Base-by-base conservation (phyloP, 30 jellyfish, hydroid and myxozoan genomes). In the Aurelia coerulea region DNA sequence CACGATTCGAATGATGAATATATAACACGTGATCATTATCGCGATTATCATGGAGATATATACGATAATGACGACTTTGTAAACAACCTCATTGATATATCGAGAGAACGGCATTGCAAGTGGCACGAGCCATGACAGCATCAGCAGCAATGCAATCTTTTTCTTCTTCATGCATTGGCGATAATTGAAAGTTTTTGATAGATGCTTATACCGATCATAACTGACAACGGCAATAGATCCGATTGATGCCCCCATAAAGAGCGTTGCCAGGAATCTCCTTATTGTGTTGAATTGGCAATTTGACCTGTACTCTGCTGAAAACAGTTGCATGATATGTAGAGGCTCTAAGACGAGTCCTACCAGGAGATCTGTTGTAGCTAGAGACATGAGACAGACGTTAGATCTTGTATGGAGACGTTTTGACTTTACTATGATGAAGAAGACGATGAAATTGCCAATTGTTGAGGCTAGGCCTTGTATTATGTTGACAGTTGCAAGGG, bases 201-300 rank as follows among this genome's bases (percentile, higher is more conserved):
- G 76, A 46, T 80, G 90, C 33, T 68, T 59, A 86, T 82, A 92
- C 16, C 98, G 89, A 78, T 92, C 98, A 69, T 69, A 88, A 17
- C 95, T 74, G 31, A 92, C 78, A 31, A 92, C 73, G 7, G 94
- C 95, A 8, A 92, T 68, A 15, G 97, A 77, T 6, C 91, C 70
- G 37, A 87, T 76, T 1, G 98, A 89, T 2, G 97, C 90, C 0
- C 98, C 98, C 85, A 81, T 81, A 19, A 92, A 65, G 8, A 92
- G 66, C 17, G 92, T 71, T 0, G 92, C 18, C 51, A 92, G 66
- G 67, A 54, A 92, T 17, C 92, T 34, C 18, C 98, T 53, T 11
- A 92, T 70, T 2, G 51, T 56, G 72, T 85, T 96, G 19, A 78
- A 23, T 11, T 76, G 32, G 62, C 97, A 92, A 56, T 73, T 76